A percentile compares a stretch with the other conserved stretches of the same genome.
phyloP scores from a whole-genome alignment of 2,888 invertebrate species.

The Poecilus cupreus region DNA sequence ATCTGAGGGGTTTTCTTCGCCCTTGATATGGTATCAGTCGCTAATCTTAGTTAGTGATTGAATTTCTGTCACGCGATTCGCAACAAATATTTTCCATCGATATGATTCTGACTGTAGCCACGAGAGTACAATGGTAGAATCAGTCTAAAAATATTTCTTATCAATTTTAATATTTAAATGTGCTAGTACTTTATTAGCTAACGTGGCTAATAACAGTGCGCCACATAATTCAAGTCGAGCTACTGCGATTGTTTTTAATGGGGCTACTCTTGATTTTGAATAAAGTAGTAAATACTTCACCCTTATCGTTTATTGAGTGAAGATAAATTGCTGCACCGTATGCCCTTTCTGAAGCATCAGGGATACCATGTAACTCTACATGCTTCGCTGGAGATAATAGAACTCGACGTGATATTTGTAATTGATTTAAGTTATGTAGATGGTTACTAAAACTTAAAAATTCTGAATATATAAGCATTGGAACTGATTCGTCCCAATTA shows the following conservation, averaged over 20 bases:
- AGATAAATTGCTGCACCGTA: constrained; percentile 64
- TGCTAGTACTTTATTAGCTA: not conserved
- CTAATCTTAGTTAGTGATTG: not conserved
- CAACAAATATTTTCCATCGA: not conserved
- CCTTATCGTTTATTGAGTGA: not conserved
- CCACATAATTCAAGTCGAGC: constrained; percentile 48
- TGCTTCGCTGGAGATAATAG: not conserved
- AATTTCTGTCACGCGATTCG: not conserved
- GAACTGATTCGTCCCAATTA: constrained; percentile 39
- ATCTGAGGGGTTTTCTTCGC: not conserved
- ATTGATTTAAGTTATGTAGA: not conserved
- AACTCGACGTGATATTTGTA: not conserved
- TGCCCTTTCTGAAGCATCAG: constrained; percentile 63
- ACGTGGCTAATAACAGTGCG: not conserved
- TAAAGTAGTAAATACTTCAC: constrained; percentile 19
- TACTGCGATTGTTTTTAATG: constrained; percentile 44
- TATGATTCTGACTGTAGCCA: not conserved
- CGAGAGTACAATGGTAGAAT: not conserved
- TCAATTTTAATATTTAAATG: not conserved
- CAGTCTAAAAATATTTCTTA: not conserved
- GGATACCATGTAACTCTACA: constrained; percentile 62
- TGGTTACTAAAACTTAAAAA: not conserved
- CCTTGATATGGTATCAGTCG: not conserved
- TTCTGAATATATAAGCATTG: not conserved
- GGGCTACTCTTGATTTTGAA: constrained; percentile 57